phyloP scores from a whole-genome alignment of 2,888 invertebrate species.

The Listrodromus nycthemerus region DNA sequence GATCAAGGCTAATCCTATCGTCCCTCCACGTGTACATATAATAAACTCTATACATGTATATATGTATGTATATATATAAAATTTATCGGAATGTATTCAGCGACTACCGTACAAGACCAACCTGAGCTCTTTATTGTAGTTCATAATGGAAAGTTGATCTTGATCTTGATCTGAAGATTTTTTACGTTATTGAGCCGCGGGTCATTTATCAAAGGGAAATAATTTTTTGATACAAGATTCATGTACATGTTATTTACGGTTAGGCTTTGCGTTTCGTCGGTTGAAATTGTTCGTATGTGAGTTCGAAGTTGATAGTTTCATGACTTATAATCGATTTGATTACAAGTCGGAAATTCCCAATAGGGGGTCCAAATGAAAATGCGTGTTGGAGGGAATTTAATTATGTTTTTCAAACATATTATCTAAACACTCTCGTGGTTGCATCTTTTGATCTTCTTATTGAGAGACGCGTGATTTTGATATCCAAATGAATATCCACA shows the following conservation, averaged over 20 bases:
- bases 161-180: background rate
- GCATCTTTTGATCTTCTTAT: background rate
- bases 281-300: background rate
- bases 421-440: background rate
- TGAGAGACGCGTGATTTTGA: too few species aligned
- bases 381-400: background rate
- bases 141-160: background rate
- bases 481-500: too few species aligned
- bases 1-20: conserved; percentile 59
- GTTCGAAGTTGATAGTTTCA: background rate
- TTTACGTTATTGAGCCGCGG: background rate
- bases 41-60: background rate
- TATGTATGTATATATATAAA: background rate
- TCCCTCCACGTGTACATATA: background rate
- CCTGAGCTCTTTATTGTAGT: background rate
- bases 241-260: background rate
- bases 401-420: background rate
- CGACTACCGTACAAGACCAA: background rate
- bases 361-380: background rate
- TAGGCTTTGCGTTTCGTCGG: too few species aligned
- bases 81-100: too few species aligned
- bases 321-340: background rate
- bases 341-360: background rate
- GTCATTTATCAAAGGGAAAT: background rate
- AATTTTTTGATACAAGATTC: background rate